Evolutionary conservation across 2,113 vertebrate species (phyloP).

Genomic region (Nanorana parkeri): DNA sequence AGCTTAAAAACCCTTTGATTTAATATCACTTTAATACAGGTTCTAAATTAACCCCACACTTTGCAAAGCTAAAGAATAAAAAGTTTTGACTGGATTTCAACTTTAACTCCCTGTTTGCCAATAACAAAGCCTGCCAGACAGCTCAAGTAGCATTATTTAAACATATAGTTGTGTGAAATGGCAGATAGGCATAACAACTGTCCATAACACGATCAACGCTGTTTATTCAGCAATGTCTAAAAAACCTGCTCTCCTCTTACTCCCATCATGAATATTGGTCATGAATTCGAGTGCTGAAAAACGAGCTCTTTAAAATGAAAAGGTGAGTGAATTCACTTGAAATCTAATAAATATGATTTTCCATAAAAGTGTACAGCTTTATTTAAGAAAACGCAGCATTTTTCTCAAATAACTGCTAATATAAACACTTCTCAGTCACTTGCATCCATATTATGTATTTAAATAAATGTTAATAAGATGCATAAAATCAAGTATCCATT

Average conservation of each 20-base stretch:
- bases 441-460: constrained; percentile 31
- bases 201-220: not conserved
- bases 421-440: constrained; percentile 40
- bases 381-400: too few relatives aligned
- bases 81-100: too few relatives aligned
- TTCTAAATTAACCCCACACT: too few relatives aligned
- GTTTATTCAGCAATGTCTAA: constrained; percentile 18
- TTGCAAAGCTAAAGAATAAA: too few relatives aligned
- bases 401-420: constrained; percentile 25
- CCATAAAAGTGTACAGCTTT: constrained; percentile 23
- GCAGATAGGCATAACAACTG: not conserved
- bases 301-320: constrained; percentile 36
- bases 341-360: constrained; percentile 28
- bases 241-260: not conserved
- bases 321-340: constrained; percentile 42
- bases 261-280: constrained; percentile 10
- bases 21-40: too few relatives aligned
- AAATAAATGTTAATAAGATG: constrained; percentile 49
- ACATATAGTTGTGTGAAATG: too few relatives aligned
- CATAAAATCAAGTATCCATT: constrained; percentile 43
- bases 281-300: constrained; percentile 33
- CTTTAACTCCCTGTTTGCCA: too few relatives aligned
- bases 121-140: too few relatives aligned
- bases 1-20: too few relatives aligned
- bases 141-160: too few relatives aligned